Conservation (phyloP, 2,888 invertebrate species). For the Ophion costatus region DNA sequence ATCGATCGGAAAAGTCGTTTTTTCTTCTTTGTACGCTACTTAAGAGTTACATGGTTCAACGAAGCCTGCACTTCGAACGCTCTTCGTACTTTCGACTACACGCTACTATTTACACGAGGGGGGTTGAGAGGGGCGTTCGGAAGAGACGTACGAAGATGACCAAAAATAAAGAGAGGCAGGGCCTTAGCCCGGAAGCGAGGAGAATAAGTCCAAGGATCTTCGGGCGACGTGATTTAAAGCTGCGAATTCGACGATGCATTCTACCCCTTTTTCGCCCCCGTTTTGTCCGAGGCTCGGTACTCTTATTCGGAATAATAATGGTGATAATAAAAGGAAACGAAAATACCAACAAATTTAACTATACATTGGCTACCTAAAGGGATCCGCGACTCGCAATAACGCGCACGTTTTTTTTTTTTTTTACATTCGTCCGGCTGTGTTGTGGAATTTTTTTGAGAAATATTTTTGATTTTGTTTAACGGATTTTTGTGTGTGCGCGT, state of each 20-base stretch:
- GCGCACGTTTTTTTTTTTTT: slow-evolving; percentile 14
- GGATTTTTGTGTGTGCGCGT: slow-evolving; percentile 1
- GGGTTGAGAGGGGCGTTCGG: slow-evolving; percentile 43
- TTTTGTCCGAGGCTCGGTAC: slow-evolving; percentile 20
- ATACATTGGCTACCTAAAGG: slow-evolving; percentile 65
- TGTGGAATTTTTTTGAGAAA: neutral
- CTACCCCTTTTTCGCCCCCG: slow-evolving; percentile 30
- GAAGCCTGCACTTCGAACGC: slow-evolving; percentile 73
- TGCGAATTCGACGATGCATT: slow-evolving; percentile 53
- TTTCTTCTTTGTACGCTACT: slow-evolving; percentile 52
- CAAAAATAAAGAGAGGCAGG: slow-evolving; percentile 53
- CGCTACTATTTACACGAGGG: slow-evolving; percentile 73
- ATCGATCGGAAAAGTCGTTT: slow-evolving; percentile 36
- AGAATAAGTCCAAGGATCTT: slow-evolving; percentile 56
- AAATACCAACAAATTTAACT: slow-evolving; percentile 57
- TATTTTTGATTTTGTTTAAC: slow-evolving; percentile 23
- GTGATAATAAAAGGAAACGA: slow-evolving; percentile 13
- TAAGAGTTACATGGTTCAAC: slow-evolving; percentile 68
- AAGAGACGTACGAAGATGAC: slow-evolving; percentile 69
- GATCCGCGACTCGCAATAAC: slow-evolving; percentile 49
- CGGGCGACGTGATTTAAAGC: slow-evolving; percentile 69
- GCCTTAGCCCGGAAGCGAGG: slow-evolving; percentile 24
- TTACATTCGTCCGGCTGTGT: neutral
- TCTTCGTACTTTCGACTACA: slow-evolving; percentile 41
- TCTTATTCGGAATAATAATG: slow-evolving; percentile 21